Percentiles rank a stretch among this genome's conserved stretches.
phyloP scores from a whole-genome alignment of 1,140 invertebrate species.

The Bombus haemorrhoidalis region DNA sequence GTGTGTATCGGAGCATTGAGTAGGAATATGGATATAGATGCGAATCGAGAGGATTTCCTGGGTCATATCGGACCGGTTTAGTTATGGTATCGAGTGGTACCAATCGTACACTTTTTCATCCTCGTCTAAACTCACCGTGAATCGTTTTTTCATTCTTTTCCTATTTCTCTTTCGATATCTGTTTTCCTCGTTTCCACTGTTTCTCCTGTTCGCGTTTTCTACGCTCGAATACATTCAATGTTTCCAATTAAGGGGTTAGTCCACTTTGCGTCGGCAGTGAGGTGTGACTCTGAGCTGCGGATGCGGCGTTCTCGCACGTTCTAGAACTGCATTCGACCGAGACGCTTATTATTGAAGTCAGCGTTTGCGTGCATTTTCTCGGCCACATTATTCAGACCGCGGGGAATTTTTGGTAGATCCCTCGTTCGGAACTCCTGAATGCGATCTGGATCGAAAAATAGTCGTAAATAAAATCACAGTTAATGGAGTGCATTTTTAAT shows the following conservation, averaged over 20 bases:
- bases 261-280: conserved; percentile 70
- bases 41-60: conserved; percentile 59
- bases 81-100: conserved; percentile 36
- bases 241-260: conserved; percentile 70
- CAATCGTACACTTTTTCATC: conserved; percentile 31
- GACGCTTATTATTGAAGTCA: conserved; percentile 59
- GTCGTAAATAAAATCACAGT: not conserved
- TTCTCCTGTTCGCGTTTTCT: conserved; percentile 8
- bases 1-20: not conserved
- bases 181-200: not conserved
- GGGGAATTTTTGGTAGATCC: conserved; percentile 1
- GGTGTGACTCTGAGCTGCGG: conserved; percentile 61
- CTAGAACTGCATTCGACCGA: conserved; percentile 67
- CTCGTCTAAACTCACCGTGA: conserved; percentile 18
- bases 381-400: not conserved
- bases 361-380: conserved; percentile 25
- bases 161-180: conserved; percentile 20
- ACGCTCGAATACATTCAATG: conserved; percentile 67
- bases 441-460: not conserved
- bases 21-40: conserved; percentile 17
- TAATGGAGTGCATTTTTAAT: not conserved
- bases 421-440: not conserved
- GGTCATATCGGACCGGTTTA: conserved; percentile 31
- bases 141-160: conserved; percentile 6
- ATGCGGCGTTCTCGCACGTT: conserved; percentile 66